Evolutionary conservation across 1,140 invertebrate species (phyloP).

Genomic region (Archivesica marissinica): DNA sequence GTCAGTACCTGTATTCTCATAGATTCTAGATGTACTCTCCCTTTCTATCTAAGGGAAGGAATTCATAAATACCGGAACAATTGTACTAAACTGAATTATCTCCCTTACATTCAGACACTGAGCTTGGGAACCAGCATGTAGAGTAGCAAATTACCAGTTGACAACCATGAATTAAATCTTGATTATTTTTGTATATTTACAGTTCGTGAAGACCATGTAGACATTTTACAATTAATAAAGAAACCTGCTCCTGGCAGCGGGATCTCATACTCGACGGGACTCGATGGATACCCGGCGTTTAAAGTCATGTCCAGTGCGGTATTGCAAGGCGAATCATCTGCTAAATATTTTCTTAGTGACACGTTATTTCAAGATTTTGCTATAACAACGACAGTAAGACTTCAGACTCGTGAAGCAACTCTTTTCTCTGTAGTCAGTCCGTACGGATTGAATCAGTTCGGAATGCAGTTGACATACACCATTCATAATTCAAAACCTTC

Average conservation of each 20-base stretch:
- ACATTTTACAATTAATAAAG: constrained; percentile 9
- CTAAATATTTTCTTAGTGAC: background rate
- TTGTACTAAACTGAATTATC: background rate
- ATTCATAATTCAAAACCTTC: background rate
- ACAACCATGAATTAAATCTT: background rate
- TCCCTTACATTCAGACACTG: too few species aligned
- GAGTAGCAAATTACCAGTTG: too few species aligned
- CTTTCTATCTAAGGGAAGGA: background rate
- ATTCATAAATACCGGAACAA: background rate
- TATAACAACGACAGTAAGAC: constrained; percentile 32
- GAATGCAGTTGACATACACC: background rate
- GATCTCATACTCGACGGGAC: background rate
- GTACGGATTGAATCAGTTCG: constrained; percentile 11
- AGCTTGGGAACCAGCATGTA: too few species aligned
- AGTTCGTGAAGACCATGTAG: constrained; percentile 4
- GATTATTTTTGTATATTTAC: constrained; percentile 25
- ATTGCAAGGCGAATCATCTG: background rate
- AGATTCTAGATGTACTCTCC: too few species aligned
- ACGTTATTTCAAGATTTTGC: constrained; percentile 18
- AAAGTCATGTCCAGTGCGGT: background rate
- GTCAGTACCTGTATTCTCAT: too few species aligned
- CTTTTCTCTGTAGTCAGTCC: constrained; percentile 15
- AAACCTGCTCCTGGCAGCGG: background rate
- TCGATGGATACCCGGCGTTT: constrained; percentile 21
- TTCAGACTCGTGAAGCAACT: background rate